Percentiles rank a stretch among this genome's conserved stretches.
These are phyloP conservation scores for Desmodus rotundus DNA, from an alignment of 2,113 vertebrate genomes.

Conservation along the genomic window DNA sequence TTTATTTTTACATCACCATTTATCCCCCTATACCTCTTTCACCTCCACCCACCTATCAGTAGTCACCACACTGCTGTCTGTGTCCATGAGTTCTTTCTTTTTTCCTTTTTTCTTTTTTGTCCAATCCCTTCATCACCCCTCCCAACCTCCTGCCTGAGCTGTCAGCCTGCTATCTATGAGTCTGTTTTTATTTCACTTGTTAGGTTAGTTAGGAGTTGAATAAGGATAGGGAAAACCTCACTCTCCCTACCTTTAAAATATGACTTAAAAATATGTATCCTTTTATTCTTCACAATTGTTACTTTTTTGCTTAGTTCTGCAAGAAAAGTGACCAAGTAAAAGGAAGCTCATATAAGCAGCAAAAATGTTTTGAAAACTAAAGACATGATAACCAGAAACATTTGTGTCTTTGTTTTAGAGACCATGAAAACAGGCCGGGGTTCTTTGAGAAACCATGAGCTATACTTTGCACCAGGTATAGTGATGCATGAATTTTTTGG, in stretches of 20 bases:
- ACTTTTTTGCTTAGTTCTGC: not conserved
- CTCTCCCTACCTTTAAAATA: not conserved
- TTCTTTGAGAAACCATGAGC: not conserved
- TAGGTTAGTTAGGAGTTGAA: not conserved
- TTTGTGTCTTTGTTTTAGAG: not conserved
- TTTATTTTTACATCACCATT: no score
- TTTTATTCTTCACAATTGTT: conserved; percentile 34
- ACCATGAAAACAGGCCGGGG: not conserved
- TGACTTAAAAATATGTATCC: not conserved
- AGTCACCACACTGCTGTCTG: no score
- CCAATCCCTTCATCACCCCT: no score
- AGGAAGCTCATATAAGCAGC: not conserved
- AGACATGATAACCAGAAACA: not conserved
- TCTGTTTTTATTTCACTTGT: no score
- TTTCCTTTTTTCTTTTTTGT: no score
- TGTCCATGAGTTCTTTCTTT: no score
- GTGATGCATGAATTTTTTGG: not conserved
- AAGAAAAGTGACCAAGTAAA: not conserved
- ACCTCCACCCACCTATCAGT: no score
- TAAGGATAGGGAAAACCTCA: not conserved
- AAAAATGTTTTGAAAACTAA: not conserved
- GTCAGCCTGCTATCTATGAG: no score
- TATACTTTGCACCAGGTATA: not conserved
- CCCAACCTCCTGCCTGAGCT: no score
- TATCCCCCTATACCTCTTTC: no score